phyloP scores from a whole-genome alignment of 2,113 vertebrate species.

The Catharus bicknelli region DNA sequence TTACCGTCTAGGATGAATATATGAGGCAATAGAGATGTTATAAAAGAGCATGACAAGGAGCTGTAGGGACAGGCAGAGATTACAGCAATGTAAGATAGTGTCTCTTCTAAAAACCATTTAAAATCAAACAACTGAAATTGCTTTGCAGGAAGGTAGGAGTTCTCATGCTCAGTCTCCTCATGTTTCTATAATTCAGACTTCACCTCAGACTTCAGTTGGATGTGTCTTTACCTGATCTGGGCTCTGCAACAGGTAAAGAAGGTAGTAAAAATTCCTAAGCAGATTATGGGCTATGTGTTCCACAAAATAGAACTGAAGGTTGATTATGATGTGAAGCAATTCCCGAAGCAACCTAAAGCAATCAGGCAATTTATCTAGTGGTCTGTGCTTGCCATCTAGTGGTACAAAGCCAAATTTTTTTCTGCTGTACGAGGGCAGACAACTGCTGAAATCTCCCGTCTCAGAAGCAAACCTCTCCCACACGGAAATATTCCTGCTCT shows the following conservation, averaged over 20 bases:
- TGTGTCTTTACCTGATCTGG: background rate
- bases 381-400: constrained; percentile 56
- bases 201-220: background rate
- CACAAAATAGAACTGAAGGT: background rate
- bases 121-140: background rate
- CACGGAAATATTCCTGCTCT: background rate
- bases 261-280: background rate
- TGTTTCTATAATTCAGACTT: background rate
- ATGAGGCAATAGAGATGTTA: background rate
- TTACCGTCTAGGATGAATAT: background rate
- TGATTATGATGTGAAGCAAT: background rate
- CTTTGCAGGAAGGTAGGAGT: background rate
- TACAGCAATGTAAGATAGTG: background rate
- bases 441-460: background rate
- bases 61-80: background rate
- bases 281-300: background rate
- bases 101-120: background rate
- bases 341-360: too few relatives aligned
- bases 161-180: background rate
- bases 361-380: background rate
- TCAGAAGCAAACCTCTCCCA: background rate
- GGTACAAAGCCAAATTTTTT: background rate
- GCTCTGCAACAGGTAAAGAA: background rate
- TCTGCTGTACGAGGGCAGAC: too few relatives aligned
- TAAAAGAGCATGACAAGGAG: background rate